A percentile compares a stretch with the other conserved stretches of the same genome.
These are phyloP conservation scores for Heteromormyrus szaboi DNA, from an alignment of 2,797 vertebrate species.

Conservation along the genomic window DNA sequence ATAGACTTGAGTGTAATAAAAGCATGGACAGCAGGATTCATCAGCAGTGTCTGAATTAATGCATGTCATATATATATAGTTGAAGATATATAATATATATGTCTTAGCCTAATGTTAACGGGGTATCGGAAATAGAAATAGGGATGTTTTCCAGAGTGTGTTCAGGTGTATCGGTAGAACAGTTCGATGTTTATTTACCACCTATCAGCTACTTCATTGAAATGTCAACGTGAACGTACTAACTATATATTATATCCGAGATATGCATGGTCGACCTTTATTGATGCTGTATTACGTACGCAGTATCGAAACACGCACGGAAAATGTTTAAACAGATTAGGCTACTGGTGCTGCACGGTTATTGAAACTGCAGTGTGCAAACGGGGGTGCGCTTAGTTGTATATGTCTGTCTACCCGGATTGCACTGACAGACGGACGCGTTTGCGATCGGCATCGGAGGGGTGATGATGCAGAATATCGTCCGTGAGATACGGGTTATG, in stretches of 20 bases:
- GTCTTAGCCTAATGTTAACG: background rate
- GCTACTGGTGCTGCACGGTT: background rate
- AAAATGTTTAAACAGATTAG: background rate
- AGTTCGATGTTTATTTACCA: background rate
- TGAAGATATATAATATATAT: background rate
- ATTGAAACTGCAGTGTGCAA: background rate
- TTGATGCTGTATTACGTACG: slow-evolving; percentile 1
- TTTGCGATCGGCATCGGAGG: background rate
- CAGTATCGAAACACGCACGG: background rate
- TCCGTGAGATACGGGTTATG: background rate
- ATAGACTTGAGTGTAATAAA: background rate
- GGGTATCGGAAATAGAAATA: background rate
- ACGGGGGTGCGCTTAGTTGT: background rate
- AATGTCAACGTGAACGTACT: background rate
- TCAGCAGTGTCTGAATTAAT: background rate
- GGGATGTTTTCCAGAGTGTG: background rate
- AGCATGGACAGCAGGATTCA: background rate
- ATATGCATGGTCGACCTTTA: background rate
- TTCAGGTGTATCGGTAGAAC: background rate
- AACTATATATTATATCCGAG: background rate
- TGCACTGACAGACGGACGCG: background rate
- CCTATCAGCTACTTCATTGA: background rate
- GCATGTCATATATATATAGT: background rate
- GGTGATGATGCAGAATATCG: slow-evolving; percentile 33
- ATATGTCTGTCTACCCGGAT: background rate